Percentiles rank a stretch among this genome's conserved stretches.
phyloP scores from a whole-genome alignment of 2,113 vertebrate species.

The Bubo scandiacus region DNA sequence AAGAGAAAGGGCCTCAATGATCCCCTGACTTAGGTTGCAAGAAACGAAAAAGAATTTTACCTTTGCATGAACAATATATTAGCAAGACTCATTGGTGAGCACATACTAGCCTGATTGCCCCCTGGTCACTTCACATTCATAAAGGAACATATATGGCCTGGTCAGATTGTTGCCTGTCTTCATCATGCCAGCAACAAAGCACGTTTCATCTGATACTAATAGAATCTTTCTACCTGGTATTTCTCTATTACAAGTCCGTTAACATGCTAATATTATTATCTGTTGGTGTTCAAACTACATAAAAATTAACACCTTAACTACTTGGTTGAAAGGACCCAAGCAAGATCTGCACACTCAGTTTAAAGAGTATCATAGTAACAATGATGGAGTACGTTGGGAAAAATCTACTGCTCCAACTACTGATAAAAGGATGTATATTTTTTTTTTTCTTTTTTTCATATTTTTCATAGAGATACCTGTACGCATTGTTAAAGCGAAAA shows the following conservation, averaged over 20 bases:
- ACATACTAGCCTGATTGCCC: too few species aligned
- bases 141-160: not conserved
- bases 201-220: not conserved
- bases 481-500: not conserved
- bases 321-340: not conserved
- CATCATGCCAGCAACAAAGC: not conserved
- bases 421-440: not conserved
- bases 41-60: not conserved
- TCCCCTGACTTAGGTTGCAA: not conserved
- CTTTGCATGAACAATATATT: not conserved
- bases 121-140: not conserved
- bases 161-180: not conserved
- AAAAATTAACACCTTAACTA: not conserved
- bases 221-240: not conserved
- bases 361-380: not conserved
- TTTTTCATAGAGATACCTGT: not conserved
- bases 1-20: not conserved
- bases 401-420: not conserved
- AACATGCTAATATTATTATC: not conserved
- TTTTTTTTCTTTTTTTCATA: not conserved
- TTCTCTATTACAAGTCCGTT: not conserved
- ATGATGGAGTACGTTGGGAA: accelerated
- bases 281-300: not conserved
- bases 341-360: not conserved
- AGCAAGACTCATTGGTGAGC: not conserved